Evolutionary conservation across 2,888 invertebrate species (phyloP), one percentile per base, ranked within the genome.

Genomic region (Eilema depressum): DNA sequence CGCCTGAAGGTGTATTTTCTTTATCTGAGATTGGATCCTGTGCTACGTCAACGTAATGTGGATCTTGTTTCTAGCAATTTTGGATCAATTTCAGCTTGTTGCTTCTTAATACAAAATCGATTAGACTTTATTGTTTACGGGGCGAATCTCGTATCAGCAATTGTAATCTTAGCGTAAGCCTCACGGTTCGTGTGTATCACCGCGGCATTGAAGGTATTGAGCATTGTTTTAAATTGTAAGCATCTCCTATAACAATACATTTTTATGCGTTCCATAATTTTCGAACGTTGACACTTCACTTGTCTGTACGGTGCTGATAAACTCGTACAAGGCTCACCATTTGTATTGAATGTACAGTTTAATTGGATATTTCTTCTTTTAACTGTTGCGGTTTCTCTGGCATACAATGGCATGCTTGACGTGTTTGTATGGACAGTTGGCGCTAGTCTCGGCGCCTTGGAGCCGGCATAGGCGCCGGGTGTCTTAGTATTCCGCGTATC

Each of bases 131-230:
- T 89, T 91, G 89, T 92, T 91, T 90, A 89, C 86, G 79, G 76
- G 86, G 88, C 75, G 85, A 86, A 91, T 92, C 25, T 91, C 89
- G 87, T 91, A 92, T 91, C 91, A 41, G 78, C 78, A 83, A 85
- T 80, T 86, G 85, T 89, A 89, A 92, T 92, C 90, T 89, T 81
- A 84, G 80, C 78, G 83, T 84, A 81, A 63, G 70, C 63, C 53
- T 59, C 30, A 57, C 73, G 70, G 75, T 72, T 77, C 74, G 68
- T 66, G 57, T 74, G 26, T 74, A 71, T 79, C 69, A 70, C 60
- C 2, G 53, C 56, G 28, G 67, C 72, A 75, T 73, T 63, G 63
- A 70, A 62, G 28, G 56, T 66, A 53, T 60, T 70, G 61, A 64
- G 57, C 70, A 71, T 60, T 66, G 57, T 74, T 62, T 69, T 28